Percentiles rank a stretch among this genome's conserved stretches.
Conservation (phyloP, 2,113 vertebrate species). For the Daubentonia madagascariensis region DNA sequence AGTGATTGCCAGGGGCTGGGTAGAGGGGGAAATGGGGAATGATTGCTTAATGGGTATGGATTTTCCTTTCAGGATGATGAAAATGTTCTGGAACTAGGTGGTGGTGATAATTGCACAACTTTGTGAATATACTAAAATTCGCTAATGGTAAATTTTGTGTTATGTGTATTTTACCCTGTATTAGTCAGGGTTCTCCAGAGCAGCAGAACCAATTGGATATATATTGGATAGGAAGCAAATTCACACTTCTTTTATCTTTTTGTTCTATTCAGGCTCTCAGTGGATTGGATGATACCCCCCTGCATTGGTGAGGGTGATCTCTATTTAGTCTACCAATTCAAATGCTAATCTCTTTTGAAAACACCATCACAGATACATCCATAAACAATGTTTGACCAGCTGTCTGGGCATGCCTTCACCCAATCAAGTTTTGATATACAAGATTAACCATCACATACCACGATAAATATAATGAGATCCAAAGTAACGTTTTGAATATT, state of each 20-base stretch:
- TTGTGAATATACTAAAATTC: background rate
- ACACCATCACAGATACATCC: background rate
- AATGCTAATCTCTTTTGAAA: background rate
- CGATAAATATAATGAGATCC: background rate
- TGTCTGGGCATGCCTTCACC: background rate
- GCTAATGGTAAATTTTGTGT: background rate
- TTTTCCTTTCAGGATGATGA: background rate
- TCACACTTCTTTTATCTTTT: background rate
- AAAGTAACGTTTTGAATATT: constrained; percentile 15
- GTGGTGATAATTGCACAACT: background rate
- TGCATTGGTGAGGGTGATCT: background rate
- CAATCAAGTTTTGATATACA: background rate
- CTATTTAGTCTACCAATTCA: background rate
- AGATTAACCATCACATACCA: background rate
- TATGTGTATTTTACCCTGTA: background rate
- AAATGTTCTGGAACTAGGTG: background rate
- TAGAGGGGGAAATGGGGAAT: background rate
- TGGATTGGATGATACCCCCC: background rate
- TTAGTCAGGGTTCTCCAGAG: background rate
- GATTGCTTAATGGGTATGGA: background rate
- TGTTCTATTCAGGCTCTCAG: background rate
- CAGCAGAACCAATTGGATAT: background rate
- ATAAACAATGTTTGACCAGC: background rate
- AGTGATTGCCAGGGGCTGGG: background rate
- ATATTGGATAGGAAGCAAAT: background rate